phyloP scores from a whole-genome alignment of 53 echinoderm and acorn worm species.

The Echinarachnius parma region DNA sequence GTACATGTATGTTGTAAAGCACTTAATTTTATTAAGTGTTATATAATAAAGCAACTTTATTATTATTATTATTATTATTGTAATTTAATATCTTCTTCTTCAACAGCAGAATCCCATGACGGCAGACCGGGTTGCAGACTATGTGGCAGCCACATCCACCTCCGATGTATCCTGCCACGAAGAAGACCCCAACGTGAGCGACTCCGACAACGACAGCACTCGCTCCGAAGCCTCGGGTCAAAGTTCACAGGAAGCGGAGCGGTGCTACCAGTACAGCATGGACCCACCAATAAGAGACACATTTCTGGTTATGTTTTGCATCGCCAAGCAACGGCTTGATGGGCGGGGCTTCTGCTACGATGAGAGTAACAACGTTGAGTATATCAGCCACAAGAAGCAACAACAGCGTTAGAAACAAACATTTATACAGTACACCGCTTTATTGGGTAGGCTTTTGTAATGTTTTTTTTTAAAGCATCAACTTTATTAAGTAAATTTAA shows the following conservation, averaged over 20 bases:
- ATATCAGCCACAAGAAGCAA: no score
- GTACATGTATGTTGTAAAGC: no score
- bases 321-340: constrained; percentile 61
- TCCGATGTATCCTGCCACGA: constrained; percentile 27
- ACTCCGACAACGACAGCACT: constrained; percentile 72
- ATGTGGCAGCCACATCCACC: constrained; percentile 62
- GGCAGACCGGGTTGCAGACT: constrained; percentile 70
- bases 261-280: constrained; percentile 56
- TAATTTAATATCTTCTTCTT: neutral
- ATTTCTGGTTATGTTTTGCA: constrained; percentile 56
- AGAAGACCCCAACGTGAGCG: constrained; percentile 27
- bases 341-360: constrained; percentile 72
- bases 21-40: no score
- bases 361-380: constrained; percentile 49
- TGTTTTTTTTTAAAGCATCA: no score
- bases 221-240: constrained; percentile 66
- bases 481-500: no score
- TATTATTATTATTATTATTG: no score
- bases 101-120: constrained; percentile 60
- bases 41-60: no score
- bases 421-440: no score
- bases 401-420: no score
- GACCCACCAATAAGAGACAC: constrained; percentile 42
- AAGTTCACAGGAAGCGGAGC: constrained; percentile 42
- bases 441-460: no score